Base-by-base conservation (phyloP, 2,797 vertebrate species). In the Bradypodion pumilum region DNA sequence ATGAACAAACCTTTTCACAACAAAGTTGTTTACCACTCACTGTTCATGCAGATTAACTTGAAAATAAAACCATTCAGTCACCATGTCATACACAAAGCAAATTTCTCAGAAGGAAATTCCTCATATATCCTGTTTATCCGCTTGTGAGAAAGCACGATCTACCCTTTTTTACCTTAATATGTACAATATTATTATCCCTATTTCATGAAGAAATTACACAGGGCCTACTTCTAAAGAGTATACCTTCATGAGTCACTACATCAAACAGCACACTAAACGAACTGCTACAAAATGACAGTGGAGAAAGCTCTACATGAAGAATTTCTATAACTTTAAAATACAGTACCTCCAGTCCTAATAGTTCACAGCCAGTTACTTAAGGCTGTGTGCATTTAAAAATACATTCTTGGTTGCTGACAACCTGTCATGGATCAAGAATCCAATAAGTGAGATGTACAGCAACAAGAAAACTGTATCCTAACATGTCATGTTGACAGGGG, bases 91-190 rank as follows among this genome's bases (percentile, higher is more conserved):
- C 42, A 63, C 70, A 32, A 68, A 66, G 74, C 59, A 40, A 46
- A 44, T 76, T 72, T 87, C 78, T 70, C 37, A 49, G 62, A 83
- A 83, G 69, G 68, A 81, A 87, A 75, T 19, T n/a, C 56, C 25
- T 35, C 44, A 49, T 40, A 19, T n/a, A 77, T 77, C 25, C 82
- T 40, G 72, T 73, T 42, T 82, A 27, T 35, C 25, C 25, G n/a
- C 25, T 86, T 73, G 32, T 81, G 59, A 84, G 12, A 84, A n/a
- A 66, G 40, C 3, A 35, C 65, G 23, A 70, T 66, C 69, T 46
- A 62, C 52, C 59, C 42, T 29, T 37, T 21, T 75, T 69, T 83
- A 74, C 12, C 59, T 15, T 42, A 70, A 83, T 42, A 27, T 62
- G 8, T 69, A n/a, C n/a, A n/a, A n/a, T n/a, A 70, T 76, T 40